phyloP scores from a whole-genome alignment of 2,797 vertebrate species.

The Salmo trutta region DNA sequence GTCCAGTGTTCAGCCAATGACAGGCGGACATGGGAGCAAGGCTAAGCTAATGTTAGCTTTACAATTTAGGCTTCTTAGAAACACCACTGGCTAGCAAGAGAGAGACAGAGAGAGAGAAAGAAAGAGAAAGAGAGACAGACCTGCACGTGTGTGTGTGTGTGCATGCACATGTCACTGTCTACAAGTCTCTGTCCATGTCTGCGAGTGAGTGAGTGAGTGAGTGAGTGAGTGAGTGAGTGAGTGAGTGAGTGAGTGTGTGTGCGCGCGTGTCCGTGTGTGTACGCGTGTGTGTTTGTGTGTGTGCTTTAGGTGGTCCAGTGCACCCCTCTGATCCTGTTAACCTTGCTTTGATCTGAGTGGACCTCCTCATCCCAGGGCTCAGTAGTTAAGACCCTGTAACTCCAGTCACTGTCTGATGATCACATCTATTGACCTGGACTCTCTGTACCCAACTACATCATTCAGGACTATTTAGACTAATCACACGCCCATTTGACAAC shows the following conservation, averaged over 20 bases:
- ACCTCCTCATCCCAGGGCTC: slow-evolving; percentile 21
- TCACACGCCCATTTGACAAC: background rate
- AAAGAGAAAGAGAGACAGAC: slow-evolving; percentile 18
- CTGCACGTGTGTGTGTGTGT: slow-evolving; percentile 14
- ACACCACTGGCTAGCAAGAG: slow-evolving; percentile 7
- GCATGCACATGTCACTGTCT: background rate
- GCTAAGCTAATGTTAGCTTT: slow-evolving; percentile 72
- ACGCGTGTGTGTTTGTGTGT: background rate
- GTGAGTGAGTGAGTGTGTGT: background rate
- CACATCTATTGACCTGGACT: slow-evolving; percentile 8
- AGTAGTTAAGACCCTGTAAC: slow-evolving; percentile 4
- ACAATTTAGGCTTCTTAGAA: slow-evolving; percentile 67
- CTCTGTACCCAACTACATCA: slow-evolving; percentile 20
- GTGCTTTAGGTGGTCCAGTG: background rate
- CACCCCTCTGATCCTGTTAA: slow-evolving; percentile 19
- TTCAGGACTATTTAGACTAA: background rate
- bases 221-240: slow-evolving; percentile 7
- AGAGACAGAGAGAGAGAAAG: background rate
- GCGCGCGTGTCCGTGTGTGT: slow-evolving; percentile 13
- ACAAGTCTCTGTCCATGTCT: background rate
- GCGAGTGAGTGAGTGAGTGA: background rate
- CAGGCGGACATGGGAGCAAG: slow-evolving; percentile 60
- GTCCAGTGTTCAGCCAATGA: slow-evolving; percentile 71
- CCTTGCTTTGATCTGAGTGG: slow-evolving; percentile 31
- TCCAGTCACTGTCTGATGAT: slow-evolving; percentile 13